Base-by-base conservation (phyloP, 2,888 invertebrate species). In the Phortica okadai region DNA sequence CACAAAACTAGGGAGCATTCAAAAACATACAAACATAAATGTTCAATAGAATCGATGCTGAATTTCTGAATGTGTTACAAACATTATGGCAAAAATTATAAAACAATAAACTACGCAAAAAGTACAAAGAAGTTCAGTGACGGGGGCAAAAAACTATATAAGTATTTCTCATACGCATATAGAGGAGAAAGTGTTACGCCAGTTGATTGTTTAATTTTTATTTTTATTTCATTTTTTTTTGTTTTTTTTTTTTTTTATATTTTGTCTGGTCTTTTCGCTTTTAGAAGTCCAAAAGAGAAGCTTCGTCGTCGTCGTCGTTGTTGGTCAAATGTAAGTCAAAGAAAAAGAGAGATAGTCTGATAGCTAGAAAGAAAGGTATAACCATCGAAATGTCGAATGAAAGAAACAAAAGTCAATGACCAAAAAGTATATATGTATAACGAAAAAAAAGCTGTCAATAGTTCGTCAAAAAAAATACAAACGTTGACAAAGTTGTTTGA, bases 151-250 rank as follows among this genome's bases (percentile, higher is more conserved):
- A 33, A 33, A 33, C 33, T 33, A 33, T 33, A 33, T 5, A 5
- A n/a, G 14, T 56, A 10, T 56, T 56, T 56, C 16, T 56, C n/a
- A 21, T 14, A 64, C 64, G 64, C 64, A 64, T 64, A 64, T 83
- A 85, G 86, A 85, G 86, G 85, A 86, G 85, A 86, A 86, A 86
- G 85, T 86, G 85, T 86, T 86, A 86, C 87, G 85, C 87, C 87
- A 87, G 84, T 85, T 84, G 84, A 84, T 84, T 85, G 87, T 85
- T 86, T 85, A 86, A 86, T 86, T 84, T 79, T 83, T 82, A 84
- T 84, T 83, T 76, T 77, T 77, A 73, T 62, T 62, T 79, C 80
- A 79, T 80, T 79, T 77, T 70, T 70, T 44, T 56, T 75, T 72
- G 66, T 66, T 50, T 25, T 50, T 56, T 56, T 56, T 56, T 56